A percentile compares a stretch with the other conserved stretches of the same genome.
These are phyloP conservation scores for Gymnoscopelus braueri DNA, from an alignment of 2,797 vertebrate species.

Conservation along the genomic window DNA sequence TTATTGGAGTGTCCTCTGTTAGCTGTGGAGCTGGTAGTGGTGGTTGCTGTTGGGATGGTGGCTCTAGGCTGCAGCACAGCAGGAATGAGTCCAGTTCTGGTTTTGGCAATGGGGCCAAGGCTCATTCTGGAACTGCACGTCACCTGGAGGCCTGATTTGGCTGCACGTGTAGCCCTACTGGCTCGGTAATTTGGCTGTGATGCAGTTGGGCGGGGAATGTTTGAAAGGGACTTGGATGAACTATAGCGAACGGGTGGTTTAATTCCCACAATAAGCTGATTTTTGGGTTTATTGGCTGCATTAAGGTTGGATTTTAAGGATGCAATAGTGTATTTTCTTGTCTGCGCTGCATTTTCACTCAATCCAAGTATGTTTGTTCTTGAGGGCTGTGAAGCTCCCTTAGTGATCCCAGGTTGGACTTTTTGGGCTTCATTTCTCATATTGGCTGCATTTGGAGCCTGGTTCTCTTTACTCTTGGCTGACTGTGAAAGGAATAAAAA, in stretches of 20 bases:
- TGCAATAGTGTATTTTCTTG: background rate
- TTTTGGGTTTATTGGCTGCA: constrained; percentile 13
- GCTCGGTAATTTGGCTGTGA: constrained; percentile 16
- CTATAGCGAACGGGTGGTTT: background rate
- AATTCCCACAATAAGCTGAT: background rate
- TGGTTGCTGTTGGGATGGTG: background rate
- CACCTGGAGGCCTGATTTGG: background rate
- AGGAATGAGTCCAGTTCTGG: constrained; percentile 65
- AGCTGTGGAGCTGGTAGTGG: background rate
- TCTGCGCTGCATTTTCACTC: constrained; percentile 5
- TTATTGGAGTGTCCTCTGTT: constrained; percentile 9
- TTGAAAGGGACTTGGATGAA: constrained; percentile 12
- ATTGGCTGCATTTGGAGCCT: constrained; percentile 5
- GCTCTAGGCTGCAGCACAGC: constrained; percentile 48
- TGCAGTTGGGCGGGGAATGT: background rate
- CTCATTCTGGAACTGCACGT: constrained; percentile 38
- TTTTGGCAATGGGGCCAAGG: constrained; percentile 57
- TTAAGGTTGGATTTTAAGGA: constrained; percentile 24
- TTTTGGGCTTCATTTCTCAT: constrained; percentile 12
- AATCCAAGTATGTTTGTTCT: constrained; percentile 4
- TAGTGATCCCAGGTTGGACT: background rate
- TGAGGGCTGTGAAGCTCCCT: background rate
- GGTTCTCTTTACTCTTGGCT: constrained; percentile 73
- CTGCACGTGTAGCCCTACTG: background rate
- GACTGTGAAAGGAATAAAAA: constrained; percentile 43